A percentile compares a stretch with the other conserved stretches of the same genome.
Conservation (phyloP, 2,113 vertebrate genomes). For the Pholis gunnellus region DNA sequence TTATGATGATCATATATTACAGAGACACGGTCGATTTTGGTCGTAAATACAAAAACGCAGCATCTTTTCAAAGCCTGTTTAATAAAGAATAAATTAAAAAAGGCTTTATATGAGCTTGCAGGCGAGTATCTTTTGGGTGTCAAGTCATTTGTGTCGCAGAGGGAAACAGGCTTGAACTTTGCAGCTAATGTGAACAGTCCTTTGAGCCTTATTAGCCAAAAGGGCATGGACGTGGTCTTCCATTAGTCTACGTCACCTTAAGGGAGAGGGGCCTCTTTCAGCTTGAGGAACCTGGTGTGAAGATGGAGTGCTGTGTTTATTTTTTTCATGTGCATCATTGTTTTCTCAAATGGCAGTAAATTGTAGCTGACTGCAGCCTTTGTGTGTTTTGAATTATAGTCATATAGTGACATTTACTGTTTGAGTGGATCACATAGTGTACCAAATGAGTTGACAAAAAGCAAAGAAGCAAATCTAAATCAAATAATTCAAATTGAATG, state of each 20-base stretch:
- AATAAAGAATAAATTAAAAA: neutral
- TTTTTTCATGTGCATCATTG: neutral
- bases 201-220: conserved; percentile 45
- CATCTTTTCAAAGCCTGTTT: neutral
- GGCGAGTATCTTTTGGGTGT: conserved; percentile 11
- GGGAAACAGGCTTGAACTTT: conserved; percentile 43
- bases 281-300: neutral
- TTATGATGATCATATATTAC: conserved; percentile 10
- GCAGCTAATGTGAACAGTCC: conserved; percentile 34
- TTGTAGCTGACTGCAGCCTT: neutral
- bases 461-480: neutral
- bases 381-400: neutral
- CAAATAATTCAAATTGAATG: neutral
- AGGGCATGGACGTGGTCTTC: conserved; percentile 30
- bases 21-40: neutral
- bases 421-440: neutral
- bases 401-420: conserved; percentile 8
- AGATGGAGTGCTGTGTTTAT: neutral
- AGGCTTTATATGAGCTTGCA: conserved; percentile 3
- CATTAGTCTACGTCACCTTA: conserved; percentile 2
- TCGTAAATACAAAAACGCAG: neutral
- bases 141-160: neutral
- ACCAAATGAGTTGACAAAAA: neutral
- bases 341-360: conserved; percentile 14
- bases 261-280: neutral